A percentile compares a stretch with the other conserved stretches of the same genome.
Conservation (phyloP, 2,888 invertebrate species). For the Xanthorhoe spadicearia region DNA sequence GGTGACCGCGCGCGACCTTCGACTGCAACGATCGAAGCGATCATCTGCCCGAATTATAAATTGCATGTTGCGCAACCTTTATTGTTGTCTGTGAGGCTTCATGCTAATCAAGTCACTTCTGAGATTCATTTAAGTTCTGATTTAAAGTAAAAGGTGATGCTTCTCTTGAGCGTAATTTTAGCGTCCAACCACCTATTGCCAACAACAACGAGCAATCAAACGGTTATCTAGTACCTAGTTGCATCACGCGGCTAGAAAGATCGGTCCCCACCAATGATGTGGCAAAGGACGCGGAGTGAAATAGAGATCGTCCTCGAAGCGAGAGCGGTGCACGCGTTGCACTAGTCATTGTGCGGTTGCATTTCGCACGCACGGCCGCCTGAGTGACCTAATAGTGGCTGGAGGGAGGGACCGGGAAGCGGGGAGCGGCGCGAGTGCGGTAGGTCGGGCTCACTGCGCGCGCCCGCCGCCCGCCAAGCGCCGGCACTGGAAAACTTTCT, state of each 20-base stretch:
- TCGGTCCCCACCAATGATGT: constrained; percentile 83
- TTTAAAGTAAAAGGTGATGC: neutral
- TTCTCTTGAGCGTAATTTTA: constrained; percentile 26
- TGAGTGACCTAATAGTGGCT: constrained; percentile 83
- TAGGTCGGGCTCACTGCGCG: constrained; percentile 84
- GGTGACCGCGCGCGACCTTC: constrained; percentile 81
- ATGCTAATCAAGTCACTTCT: constrained; percentile 22
- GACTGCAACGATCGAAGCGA: constrained; percentile 71
- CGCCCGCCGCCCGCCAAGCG: constrained; percentile 73
- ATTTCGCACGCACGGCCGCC: constrained; percentile 81
- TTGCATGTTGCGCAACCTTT: constrained; percentile 66
- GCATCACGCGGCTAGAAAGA: constrained; percentile 83
- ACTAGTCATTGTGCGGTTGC: constrained; percentile 83
- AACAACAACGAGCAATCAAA: constrained; percentile 62
- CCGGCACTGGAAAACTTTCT: constrained; percentile 81
- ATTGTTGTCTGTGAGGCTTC: constrained; percentile 57
- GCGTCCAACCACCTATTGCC: constrained; percentile 29
- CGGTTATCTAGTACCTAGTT: constrained; percentile 70
- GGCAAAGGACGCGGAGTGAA: constrained; percentile 83
- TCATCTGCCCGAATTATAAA: constrained; percentile 63
- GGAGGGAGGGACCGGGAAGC: constrained; percentile 84
- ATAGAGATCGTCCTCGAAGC: constrained; percentile 85
- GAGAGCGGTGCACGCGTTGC: constrained; percentile 84
- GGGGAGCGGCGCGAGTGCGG: constrained; percentile 73
- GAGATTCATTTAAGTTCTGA: neutral